Conservation (phyloP, 1,140 invertebrate species). For the Pogonus chalceus region DNA sequence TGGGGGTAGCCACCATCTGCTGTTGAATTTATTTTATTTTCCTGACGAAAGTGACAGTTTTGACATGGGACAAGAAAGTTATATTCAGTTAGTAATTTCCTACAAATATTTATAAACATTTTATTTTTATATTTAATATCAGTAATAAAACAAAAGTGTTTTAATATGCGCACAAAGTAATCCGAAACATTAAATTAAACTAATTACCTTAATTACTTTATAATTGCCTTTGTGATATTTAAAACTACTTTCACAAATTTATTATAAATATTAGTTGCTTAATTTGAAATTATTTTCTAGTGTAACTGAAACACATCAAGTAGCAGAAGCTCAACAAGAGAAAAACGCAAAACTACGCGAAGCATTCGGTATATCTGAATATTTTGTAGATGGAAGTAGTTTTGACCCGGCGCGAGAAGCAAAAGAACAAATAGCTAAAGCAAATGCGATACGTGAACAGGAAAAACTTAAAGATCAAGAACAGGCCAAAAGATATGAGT, state of each 20-base stretch:
- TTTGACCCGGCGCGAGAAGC: slow-evolving; percentile 76
- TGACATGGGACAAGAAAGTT: background rate
- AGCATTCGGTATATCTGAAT: slow-evolving; percentile 89
- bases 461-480: slow-evolving; percentile 38
- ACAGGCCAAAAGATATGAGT: slow-evolving; percentile 47
- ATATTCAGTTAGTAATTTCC: background rate
- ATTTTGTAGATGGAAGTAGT: slow-evolving; percentile 89
- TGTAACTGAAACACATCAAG: slow-evolving; percentile 88
- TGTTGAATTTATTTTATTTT: background rate
- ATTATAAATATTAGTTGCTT: too few relatives aligned
- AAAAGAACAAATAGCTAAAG: slow-evolving; percentile 60
- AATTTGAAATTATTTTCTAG: slow-evolving; percentile 53
- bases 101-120: too few relatives aligned
- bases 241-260: too few relatives aligned
- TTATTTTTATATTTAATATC: too few relatives aligned
- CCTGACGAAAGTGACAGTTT: background rate
- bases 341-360: slow-evolving; percentile 87
- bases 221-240: too few relatives aligned
- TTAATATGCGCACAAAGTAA: too few relatives aligned
- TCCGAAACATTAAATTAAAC: too few relatives aligned
- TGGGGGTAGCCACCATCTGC: background rate
- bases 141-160: too few relatives aligned
- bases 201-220: too few relatives aligned
- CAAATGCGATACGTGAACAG: slow-evolving; percentile 31
- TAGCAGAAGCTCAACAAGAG: slow-evolving; percentile 91